These are phyloP conservation scores for Gymnarchus niloticus DNA, from an alignment of 2,113 vertebrate species.

Conservation along the genomic window DNA sequence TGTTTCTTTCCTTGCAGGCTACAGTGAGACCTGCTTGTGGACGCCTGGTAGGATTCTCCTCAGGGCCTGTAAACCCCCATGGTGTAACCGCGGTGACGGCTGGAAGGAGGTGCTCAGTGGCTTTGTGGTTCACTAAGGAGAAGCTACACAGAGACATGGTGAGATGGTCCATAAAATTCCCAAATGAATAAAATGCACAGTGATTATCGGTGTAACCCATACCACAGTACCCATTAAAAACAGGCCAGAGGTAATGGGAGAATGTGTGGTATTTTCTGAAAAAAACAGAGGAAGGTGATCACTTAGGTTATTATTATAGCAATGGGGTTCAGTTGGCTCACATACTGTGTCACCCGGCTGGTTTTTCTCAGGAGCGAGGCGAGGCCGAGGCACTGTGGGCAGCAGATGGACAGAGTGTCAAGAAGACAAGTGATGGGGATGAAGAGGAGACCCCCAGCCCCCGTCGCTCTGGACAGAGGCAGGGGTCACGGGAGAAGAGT, in stretches of 20 bases:
- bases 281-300: background rate
- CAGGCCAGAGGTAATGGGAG: background rate
- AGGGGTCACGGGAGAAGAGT: conserved; percentile 45
- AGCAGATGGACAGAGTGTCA: conserved; percentile 46
- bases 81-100: conserved; percentile 80
- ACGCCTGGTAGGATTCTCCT: conserved; percentile 85
- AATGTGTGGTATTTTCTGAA: background rate
- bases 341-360: background rate
- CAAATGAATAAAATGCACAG: background rate
- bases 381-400: conserved; percentile 61
- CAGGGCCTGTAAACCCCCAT: conserved; percentile 86
- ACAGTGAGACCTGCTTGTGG: conserved; percentile 81
- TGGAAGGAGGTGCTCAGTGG: conserved; percentile 78
- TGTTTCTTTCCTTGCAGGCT: conserved; percentile 59
- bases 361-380: conserved; percentile 58
- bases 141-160: conserved; percentile 85
- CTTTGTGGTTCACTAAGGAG: conserved; percentile 89
- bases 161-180: conserved; percentile 27
- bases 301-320: background rate
- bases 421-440: conserved; percentile 42
- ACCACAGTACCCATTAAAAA: background rate
- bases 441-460: conserved; percentile 25
- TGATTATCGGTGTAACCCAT: background rate
- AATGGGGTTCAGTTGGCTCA: background rate
- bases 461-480: conserved; percentile 54